Conservation (phyloP, 2,113 vertebrate species). For the Seriola rivoliana region DNA sequence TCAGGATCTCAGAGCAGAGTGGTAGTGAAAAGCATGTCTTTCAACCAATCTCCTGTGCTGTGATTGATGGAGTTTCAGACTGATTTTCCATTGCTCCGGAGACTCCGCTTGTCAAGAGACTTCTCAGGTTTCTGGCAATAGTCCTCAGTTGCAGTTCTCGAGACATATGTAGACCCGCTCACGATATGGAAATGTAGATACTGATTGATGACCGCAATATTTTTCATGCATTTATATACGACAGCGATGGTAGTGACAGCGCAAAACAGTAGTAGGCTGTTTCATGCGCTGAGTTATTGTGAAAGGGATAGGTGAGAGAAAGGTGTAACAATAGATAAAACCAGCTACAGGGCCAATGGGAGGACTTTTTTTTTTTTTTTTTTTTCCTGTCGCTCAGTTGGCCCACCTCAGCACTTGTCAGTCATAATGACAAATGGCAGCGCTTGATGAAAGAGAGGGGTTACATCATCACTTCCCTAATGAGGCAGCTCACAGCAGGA, state of each 20-base stretch:
- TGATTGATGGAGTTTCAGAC: conserved; percentile 73
- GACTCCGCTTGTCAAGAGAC: conserved; percentile 64
- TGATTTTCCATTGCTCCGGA: conserved; percentile 67
- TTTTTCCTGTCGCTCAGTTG: conserved; percentile 52
- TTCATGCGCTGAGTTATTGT: conserved; percentile 1
- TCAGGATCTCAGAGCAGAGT: conserved; percentile 58
- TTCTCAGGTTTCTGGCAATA: conserved; percentile 67
- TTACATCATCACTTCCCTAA: conserved; percentile 82
- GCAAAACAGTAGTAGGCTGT: neutral
- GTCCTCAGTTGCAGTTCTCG: conserved; percentile 18
- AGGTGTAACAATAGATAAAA: conserved; percentile 7
- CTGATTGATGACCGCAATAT: conserved; percentile 21
- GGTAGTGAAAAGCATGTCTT: conserved; percentile 59
- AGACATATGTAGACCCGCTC: conserved; percentile 27
- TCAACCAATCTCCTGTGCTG: conserved; percentile 47
- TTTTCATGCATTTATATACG: conserved; percentile 25
- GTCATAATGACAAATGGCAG: conserved; percentile 81
- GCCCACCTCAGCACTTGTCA: conserved; percentile 75
- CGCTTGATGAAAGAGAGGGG: conserved; percentile 74
- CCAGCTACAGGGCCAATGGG: conserved; percentile 13
- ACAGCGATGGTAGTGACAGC: neutral
- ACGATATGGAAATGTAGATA: conserved; percentile 29
- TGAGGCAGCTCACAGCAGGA: conserved; percentile 78
- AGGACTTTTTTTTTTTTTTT: conserved; percentile 10
- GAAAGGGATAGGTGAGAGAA: conserved; percentile 44